Evolutionary conservation across 1,140 invertebrate genomes (phyloP).

Genomic region (Idris sp.): DNA sequence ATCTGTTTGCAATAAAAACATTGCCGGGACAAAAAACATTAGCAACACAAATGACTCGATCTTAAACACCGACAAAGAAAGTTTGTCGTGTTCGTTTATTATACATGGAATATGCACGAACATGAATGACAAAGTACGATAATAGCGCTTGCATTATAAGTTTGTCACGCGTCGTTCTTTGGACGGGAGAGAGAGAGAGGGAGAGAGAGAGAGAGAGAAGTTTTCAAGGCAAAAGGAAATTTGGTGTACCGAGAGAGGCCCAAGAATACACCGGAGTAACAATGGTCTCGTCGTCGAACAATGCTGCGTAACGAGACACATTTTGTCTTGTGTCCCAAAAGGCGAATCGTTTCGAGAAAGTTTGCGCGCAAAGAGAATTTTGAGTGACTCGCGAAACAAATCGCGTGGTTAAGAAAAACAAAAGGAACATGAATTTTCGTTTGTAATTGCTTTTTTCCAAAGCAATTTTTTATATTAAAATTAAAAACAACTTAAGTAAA

Average conservation of each 20-base stretch:
- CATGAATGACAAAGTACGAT: conserved; percentile 58
- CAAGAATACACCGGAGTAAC: conserved; percentile 66
- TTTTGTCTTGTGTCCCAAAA: conserved; percentile 60
- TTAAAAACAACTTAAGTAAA: no score
- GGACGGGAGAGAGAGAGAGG: not conserved
- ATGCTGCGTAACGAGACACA: conserved; percentile 71
- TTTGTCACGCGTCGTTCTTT: conserved; percentile 45
- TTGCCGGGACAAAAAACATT: conserved; percentile 24
- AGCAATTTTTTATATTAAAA: no score
- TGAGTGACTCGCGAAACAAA: conserved; percentile 55
- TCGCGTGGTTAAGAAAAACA: conserved; percentile 13
- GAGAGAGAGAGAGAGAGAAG: not conserved
- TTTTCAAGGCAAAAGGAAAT: conserved; percentile 52
- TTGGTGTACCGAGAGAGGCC: conserved; percentile 46
- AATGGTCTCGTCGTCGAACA: conserved; percentile 70
- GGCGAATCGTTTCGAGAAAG: conserved; percentile 59
- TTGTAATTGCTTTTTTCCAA: no score
- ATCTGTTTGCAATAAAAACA: conserved; percentile 9
- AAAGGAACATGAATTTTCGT: no score
- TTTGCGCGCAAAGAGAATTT: conserved; percentile 58
- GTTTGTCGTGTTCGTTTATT: conserved; percentile 52
- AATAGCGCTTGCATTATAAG: conserved; percentile 52
- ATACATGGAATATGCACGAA: conserved; percentile 55
- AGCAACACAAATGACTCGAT: conserved; percentile 49
- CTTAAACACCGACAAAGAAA: conserved; percentile 50